A percentile compares a stretch with the other conserved stretches of the same genome.
Conservation (phyloP, 2,797 vertebrate genomes). For the Bufotes viridis region DNA sequence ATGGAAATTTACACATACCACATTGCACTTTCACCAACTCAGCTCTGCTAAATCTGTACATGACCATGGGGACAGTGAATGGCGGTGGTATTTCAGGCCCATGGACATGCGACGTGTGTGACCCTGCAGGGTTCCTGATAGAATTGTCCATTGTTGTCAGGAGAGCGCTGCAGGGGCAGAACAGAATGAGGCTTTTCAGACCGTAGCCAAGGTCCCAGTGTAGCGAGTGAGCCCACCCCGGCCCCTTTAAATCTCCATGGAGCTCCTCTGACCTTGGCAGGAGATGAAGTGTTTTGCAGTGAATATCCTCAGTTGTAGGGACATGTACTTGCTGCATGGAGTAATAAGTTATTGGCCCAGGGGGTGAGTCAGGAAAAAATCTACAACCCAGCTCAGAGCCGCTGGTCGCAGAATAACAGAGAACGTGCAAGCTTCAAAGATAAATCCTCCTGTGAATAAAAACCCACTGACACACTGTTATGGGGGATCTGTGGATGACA, state of each 20-base stretch:
- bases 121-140: background rate
- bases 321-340: background rate
- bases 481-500: too few relatives aligned
- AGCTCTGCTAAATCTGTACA: background rate
- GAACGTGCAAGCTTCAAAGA: too few relatives aligned
- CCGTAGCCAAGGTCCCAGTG: background rate
- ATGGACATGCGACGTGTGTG: background rate
- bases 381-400: too few relatives aligned
- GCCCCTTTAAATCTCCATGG: background rate
- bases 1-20: background rate
- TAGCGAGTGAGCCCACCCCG: background rate
- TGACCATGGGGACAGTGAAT: background rate
- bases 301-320: background rate
- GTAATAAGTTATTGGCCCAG: background rate
- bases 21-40: background rate
- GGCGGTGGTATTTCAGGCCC: background rate
- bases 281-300: background rate
- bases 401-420: too few relatives aligned
- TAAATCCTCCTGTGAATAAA: too few relatives aligned
- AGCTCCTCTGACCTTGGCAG: background rate
- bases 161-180: background rate
- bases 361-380: background rate
- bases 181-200: background rate
- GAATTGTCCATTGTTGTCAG: background rate
- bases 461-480: too few relatives aligned